phyloP scores from a whole-genome alignment of 2,113 vertebrate genomes.

The Vulpes vulpes region DNA sequence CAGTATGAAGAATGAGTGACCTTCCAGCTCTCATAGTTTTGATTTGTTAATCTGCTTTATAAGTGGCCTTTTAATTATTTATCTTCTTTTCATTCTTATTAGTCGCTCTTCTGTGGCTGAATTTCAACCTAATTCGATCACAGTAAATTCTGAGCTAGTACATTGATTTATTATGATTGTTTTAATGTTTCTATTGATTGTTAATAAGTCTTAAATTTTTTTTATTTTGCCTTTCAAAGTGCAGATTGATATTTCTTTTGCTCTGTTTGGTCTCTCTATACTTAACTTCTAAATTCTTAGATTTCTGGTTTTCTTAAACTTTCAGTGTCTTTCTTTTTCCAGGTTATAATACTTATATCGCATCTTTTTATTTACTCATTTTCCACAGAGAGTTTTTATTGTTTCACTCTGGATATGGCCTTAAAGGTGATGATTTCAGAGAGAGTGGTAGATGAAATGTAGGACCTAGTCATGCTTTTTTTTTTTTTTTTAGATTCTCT shows the following conservation, averaged over 20 bases:
- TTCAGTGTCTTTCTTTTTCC: not conserved
- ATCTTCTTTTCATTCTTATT: conserved; percentile 31
- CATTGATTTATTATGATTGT: not conserved
- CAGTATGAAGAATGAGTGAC: not conserved
- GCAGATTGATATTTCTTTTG: not conserved
- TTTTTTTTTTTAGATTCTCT: not conserved
- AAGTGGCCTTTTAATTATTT: conserved; percentile 26
- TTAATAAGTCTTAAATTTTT: not conserved
- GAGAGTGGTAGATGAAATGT: not conserved
- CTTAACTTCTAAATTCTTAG: not conserved
- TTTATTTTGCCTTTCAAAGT: not conserved
- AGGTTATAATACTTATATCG: fast-evolving
- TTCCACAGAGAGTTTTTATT: not conserved
- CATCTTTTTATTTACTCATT: not conserved
- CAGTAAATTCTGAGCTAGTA: not conserved
- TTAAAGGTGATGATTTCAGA: not conserved
- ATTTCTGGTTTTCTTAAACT: not conserved
- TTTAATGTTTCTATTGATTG: not conserved
- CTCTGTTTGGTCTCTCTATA: not conserved
- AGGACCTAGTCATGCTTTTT: not conserved
- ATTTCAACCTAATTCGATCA: not conserved
- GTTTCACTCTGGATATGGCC: not conserved
- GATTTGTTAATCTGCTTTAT: not conserved
- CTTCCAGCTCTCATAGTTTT: not conserved
- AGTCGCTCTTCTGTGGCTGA: not conserved